Evolutionary conservation across 2,888 invertebrate species (phyloP), one percentile per base, ranked within the genome.

Genomic region (Podabrus alpinus): DNA sequence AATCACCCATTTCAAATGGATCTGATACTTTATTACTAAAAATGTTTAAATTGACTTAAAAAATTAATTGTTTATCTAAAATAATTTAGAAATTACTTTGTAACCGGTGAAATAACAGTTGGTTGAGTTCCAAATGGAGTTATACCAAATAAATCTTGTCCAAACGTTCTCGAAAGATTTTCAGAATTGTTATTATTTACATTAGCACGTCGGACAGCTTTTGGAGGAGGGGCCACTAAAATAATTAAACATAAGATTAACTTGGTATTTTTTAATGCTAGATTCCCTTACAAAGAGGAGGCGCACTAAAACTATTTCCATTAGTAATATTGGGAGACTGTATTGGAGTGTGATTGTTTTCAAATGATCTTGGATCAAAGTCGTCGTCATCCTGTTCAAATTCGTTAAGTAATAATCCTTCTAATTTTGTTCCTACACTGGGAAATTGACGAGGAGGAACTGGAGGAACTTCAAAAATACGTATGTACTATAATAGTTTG

Each of bases 181-280:
- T 79, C 81, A 73, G 77, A 83, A 77, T 81, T 83, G 73, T 80
- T 82, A 74, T 82, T 80, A 68, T 79, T 82, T 15, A 85, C 71
- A 78, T 85, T 87, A 11, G 83, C 81, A 73, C 87, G 81, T 77
- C 91, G 91, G 19, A 91, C 90, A 9, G 93, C 91, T 87, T 95
- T 95, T 74, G 97, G 96, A 75, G 97, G 97, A 77, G 97, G 96
- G 66, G 95, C 95, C 91, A 97, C 97, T 97, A 86, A 9, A 90
- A 89, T 80, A 75, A 71, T 61, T 73, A 72, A 67, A 68, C 17
- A 0, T 70, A n/a, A 45, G 7, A n/a, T 45, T 45, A 45, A 45
- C 7, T 7, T 45, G 15, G 11, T 66, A 15, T 29, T 19, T 62
- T 16, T 60, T 5, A 69, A 17, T 68, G 68, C n/a, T n/a, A 24